Conservation (phyloP, 2,888 invertebrate species). For the Sialis fuliginosa region DNA sequence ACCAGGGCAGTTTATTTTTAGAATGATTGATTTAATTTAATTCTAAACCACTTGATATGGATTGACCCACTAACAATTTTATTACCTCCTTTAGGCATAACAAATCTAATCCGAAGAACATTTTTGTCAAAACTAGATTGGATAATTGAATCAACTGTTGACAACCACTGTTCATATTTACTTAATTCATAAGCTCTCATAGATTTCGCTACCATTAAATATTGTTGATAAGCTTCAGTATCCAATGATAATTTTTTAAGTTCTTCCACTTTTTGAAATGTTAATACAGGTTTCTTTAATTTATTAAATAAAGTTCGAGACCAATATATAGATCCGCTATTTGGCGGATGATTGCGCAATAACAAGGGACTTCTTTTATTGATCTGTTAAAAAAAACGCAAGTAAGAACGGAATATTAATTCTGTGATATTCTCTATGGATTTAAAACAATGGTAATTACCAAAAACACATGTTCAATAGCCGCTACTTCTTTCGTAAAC, state of each 20-base stretch:
- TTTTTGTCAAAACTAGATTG: slow-evolving; percentile 51
- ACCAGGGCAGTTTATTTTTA: too few relatives aligned
- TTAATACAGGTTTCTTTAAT: slow-evolving; percentile 62
- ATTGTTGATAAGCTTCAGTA: slow-evolving; percentile 59
- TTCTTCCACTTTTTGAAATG: slow-evolving; percentile 59
- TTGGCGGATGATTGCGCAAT: slow-evolving; percentile 57
- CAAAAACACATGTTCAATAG: slow-evolving; percentile 50
- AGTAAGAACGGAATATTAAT: too few relatives aligned
- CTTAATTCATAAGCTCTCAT: slow-evolving; percentile 59
- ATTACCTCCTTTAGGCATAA: slow-evolving; percentile 2
- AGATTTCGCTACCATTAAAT: slow-evolving; percentile 53
- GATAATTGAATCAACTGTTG: slow-evolving; percentile 41
- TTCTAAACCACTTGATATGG: too few relatives aligned
- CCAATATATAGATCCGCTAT: slow-evolving; percentile 79
- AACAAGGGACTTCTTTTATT: slow-evolving; percentile 47
- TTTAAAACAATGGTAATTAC: too few relatives aligned
- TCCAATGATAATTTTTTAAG: slow-evolving; percentile 55
- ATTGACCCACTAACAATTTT: too few relatives aligned
- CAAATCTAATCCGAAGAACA: slow-evolving; percentile 39
- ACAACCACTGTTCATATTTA: slow-evolving; percentile 54
- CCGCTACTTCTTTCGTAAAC: slow-evolving; percentile 65
- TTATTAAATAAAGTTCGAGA: slow-evolving; percentile 59
- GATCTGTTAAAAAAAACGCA: slow-evolving; percentile 30
- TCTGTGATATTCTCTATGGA: too few relatives aligned
- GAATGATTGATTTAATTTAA: too few relatives aligned